Evolutionary conservation across 2,113 vertebrate genomes (phyloP), one percentile per base, ranked within the genome.

Genomic region (Corythornis cristatus): DNA sequence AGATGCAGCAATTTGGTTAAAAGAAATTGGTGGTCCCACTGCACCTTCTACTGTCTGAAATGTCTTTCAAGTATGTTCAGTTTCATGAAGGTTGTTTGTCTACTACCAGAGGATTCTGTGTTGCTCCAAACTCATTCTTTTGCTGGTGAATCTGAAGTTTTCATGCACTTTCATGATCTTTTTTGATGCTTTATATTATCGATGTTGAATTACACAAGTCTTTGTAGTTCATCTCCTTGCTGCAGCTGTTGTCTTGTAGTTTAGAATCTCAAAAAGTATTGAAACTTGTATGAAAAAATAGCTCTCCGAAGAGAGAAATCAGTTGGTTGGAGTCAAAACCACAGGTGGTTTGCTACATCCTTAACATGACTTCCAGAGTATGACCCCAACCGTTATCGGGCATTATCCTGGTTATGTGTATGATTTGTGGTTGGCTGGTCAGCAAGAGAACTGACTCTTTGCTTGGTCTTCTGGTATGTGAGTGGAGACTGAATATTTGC

Each of bases 181-280:
- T 66, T 87, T 61, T 60, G 8, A 48, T 35, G 18, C n/a, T 31
- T 76, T 68, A 11, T 37, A 23, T 58, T 85, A 64, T 12, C 48
- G 42, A 54, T 60, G 67, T 54, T 56, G 84, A 78, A 74, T 89
- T 86, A 70, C 33, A 50, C 40, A 50, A 45, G 57, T 46, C 33
- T 56, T 72, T 64, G 73, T 67, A 83, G 83, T 93, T 93, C 16
- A 43, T 86, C 74, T 83, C 58, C 88, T 77, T 83, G 42, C 86
- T 57, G 45, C 56, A 57, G 71, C 73, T 67, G 77, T 58, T 79
- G 42, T 87, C 35, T 83, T 46, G 51, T n/a, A 79, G 60, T 8
- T 84, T 88, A 79, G 83, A 90, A 86, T 96, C 40, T 91, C 64
- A 28, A 22, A 23, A 73, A 77, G 42, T 68, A 20, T 79, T 92